A percentile compares a stretch with the other conserved stretches of the same genome.
Evolutionary conservation across 2,888 invertebrate species (phyloP).

Genomic region (Leucophora obtusa): DNA sequence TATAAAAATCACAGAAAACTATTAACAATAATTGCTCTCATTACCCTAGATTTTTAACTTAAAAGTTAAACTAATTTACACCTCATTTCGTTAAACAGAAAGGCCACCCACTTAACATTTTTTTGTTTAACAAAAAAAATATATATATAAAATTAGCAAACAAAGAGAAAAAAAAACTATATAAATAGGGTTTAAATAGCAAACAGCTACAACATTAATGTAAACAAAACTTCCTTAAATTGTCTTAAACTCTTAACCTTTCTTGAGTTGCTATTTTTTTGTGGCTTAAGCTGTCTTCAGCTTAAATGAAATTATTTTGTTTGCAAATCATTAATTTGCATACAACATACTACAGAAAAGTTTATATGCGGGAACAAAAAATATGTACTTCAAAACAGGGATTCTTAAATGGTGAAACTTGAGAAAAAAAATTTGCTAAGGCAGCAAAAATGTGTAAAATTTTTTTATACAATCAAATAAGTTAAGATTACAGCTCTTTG

Average conservation of each 20-base stretch:
- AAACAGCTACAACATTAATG: slow-evolving; percentile 29
- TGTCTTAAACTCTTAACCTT: slow-evolving; percentile 59
- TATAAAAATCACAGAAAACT: slow-evolving; percentile 12
- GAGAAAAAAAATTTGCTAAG: no score
- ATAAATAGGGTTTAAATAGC: background rate
- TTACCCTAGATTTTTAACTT: slow-evolving; percentile 45
- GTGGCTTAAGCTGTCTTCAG: slow-evolving; percentile 33
- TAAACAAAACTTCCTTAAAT: slow-evolving; percentile 59
- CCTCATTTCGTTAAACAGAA: slow-evolving; percentile 51
- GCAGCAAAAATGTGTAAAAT: no score
- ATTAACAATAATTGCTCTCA: slow-evolving; percentile 58
- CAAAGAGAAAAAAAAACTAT: background rate
- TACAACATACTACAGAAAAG: slow-evolving; percentile 11
- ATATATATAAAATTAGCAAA: slow-evolving; percentile 10
- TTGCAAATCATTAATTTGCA: slow-evolving; percentile 56
- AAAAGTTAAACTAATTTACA: slow-evolving; percentile 58
- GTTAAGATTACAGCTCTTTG: no score
- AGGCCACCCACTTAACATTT: slow-evolving; percentile 55
- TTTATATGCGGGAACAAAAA: background rate
- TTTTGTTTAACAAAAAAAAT: background rate
- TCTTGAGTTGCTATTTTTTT: background rate
- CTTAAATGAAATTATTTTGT: slow-evolving; percentile 54
- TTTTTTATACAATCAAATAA: no score
- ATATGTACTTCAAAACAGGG: background rate
- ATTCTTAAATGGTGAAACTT: background rate